These are phyloP conservation scores for Eupithecia centaureata DNA, from an alignment of 2,888 invertebrate species.

Conservation along the genomic window DNA sequence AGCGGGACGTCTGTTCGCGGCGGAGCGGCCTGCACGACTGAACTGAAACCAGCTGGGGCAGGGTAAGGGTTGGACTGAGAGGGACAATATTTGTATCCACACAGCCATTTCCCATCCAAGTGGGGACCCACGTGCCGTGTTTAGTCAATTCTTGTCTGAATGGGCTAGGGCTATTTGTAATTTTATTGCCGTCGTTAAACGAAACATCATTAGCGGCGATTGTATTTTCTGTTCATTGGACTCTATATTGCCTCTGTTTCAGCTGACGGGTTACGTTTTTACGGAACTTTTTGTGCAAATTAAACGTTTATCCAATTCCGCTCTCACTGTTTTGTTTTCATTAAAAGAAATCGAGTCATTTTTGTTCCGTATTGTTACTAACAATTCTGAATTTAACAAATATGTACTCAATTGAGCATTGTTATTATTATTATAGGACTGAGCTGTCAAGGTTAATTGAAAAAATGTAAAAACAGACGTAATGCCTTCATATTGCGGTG, in stretches of 20 bases:
- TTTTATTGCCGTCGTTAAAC: slow-evolving; percentile 73
- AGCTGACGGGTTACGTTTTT: slow-evolving; percentile 40
- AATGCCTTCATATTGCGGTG: neutral
- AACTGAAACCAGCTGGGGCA: slow-evolving; percentile 49
- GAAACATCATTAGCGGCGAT: slow-evolving; percentile 66
- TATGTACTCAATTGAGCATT: neutral
- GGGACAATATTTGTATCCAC: slow-evolving; percentile 73
- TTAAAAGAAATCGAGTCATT: slow-evolving; percentile 18
- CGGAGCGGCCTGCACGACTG: slow-evolving; percentile 65
- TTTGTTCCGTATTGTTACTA: neutral
- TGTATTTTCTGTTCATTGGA: slow-evolving; percentile 63
- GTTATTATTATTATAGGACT: no score
- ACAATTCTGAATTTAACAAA: neutral
- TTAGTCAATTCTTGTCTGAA: slow-evolving; percentile 74
- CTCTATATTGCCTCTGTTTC: slow-evolving; percentile 43
- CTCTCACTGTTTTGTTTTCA: slow-evolving; percentile 23
- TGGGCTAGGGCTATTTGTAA: slow-evolving; percentile 64
- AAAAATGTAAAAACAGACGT: neutral
- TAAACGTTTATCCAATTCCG: slow-evolving; percentile 45
- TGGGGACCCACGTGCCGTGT: slow-evolving; percentile 72
- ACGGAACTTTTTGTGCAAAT: slow-evolving; percentile 38
- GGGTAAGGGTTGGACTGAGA: slow-evolving; percentile 61
- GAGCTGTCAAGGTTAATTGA: neutral
- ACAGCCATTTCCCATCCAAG: slow-evolving; percentile 68
- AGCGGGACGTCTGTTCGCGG: slow-evolving; percentile 57